phyloP scores from a whole-genome alignment of 2,113 vertebrate genomes.

The Mustelus asterias region DNA sequence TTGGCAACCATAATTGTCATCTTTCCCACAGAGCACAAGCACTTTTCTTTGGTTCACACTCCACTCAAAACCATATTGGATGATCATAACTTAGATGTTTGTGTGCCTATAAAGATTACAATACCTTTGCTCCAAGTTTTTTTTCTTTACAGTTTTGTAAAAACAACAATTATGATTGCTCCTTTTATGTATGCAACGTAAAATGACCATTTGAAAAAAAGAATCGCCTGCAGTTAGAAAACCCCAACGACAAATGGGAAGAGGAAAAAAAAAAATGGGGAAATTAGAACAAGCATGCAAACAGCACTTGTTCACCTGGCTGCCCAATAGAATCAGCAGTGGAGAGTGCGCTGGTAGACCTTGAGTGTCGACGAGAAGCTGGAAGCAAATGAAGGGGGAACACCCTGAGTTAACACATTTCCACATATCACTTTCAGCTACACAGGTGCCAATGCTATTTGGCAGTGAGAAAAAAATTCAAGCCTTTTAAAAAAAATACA shows the following conservation, averaged over 20 bases:
- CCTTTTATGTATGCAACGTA: background rate
- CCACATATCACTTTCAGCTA: background rate
- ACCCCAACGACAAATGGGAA: slow-evolving; percentile 43
- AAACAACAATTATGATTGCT: slow-evolving; percentile 32
- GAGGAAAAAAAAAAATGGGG: slow-evolving; percentile 50
- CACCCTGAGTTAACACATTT: slow-evolving; percentile 69
- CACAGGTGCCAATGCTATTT: slow-evolving; percentile 27
- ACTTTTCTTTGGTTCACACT: background rate
- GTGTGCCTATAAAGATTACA: background rate
- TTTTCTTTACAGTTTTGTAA: background rate
- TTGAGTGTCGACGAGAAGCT: slow-evolving; percentile 98
- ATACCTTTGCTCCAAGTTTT: background rate
- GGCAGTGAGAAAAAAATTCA: slow-evolving; percentile 41
- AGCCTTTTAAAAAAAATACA: slow-evolving; percentile 43
- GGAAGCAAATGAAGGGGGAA: slow-evolving; percentile 79
- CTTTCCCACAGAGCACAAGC: background rate
- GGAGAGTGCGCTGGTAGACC: slow-evolving; percentile 98
- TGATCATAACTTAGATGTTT: background rate
- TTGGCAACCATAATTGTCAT: slow-evolving; percentile 34
- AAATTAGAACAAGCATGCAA: slow-evolving; percentile 57
- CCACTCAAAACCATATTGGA: background rate
- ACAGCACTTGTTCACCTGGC: slow-evolving; percentile 93
- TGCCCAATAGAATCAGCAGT: slow-evolving; percentile 91
- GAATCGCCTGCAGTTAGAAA: background rate
- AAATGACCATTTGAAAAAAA: background rate